Conservation (phyloP, 1,140 invertebrate species). For the Drosophila pandora region DNA sequence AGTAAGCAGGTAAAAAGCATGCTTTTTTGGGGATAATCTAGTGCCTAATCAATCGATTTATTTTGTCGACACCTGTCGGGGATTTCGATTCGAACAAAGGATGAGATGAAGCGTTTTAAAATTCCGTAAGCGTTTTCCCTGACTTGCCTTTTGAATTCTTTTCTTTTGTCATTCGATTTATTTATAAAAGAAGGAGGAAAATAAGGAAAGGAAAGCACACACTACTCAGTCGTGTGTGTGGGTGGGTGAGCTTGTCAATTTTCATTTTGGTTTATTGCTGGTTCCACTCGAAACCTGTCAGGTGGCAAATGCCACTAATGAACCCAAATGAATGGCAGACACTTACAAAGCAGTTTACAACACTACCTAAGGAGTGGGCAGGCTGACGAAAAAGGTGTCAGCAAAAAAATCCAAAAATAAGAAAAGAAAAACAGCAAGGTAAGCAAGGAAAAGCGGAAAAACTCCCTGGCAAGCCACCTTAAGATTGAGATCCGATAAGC, state of each 20-base stretch:
- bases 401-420: neutral
- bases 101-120: constrained; percentile 55
- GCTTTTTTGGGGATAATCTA: neutral
- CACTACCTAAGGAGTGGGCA: constrained; percentile 13
- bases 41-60: constrained; percentile 54
- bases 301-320: constrained; percentile 48
- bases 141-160: constrained; percentile 22
- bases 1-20: neutral
- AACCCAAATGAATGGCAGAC: constrained; percentile 41
- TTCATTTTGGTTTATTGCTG: constrained; percentile 60
- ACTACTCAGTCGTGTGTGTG: constrained; percentile 17
- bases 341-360: constrained; percentile 47
- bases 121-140: constrained; percentile 65
- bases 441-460: neutral
- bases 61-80: constrained; percentile 25
- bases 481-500: constrained; percentile 49
- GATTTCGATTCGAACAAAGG: constrained; percentile 23
- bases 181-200: constrained; percentile 26
- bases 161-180: constrained; percentile 60
- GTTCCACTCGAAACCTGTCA: constrained; percentile 36
- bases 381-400: neutral
- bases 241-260: constrained; percentile 52
- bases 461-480: constrained; percentile 10
- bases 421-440: neutral
- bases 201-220: neutral